phyloP scores from a whole-genome alignment of 64 coral and sea anemone species.

The Astreopora myriophthalma region DNA sequence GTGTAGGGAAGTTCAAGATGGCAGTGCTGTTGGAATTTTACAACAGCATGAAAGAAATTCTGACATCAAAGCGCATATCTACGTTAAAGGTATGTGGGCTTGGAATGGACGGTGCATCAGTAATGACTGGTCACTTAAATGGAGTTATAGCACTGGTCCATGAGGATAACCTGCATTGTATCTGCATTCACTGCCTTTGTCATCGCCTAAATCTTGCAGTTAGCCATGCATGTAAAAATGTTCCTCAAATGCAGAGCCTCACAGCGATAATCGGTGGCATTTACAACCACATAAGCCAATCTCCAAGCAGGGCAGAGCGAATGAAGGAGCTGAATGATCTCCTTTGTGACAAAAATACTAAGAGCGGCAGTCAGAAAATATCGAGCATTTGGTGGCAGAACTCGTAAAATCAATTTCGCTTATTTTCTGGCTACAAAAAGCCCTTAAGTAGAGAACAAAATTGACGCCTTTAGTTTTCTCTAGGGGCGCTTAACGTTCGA shows the following conservation, averaged over 20 bases:
- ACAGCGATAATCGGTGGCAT: background rate
- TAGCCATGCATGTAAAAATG: no score
- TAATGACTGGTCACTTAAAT: conserved; percentile 7
- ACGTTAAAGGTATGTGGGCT: background rate
- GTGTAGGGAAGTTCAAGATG: background rate
- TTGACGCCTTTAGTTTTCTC: no score
- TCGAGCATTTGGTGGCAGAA: no score
- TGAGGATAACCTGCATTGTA: background rate
- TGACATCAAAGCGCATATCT: background rate
- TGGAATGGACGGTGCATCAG: background rate
- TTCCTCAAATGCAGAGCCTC: background rate
- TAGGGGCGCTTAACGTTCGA: no score
- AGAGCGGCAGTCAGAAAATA: no score
- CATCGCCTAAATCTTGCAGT: background rate
- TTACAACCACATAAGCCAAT: conserved; percentile 1
- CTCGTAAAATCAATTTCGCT: no score
- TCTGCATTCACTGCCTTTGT: conserved; percentile 4
- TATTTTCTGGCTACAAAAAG: no score
- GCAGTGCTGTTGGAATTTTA: background rate
- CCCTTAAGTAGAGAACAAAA: no score
- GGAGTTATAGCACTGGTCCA: background rate
- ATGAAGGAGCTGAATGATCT: background rate
- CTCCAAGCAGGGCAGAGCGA: conserved; percentile 8
- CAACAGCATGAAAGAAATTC: background rate
- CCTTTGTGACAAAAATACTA: conserved; percentile 19